These are phyloP conservation scores for Drosophila mimica DNA, from an alignment of 2,888 invertebrate species.

Conservation along the genomic window DNA sequence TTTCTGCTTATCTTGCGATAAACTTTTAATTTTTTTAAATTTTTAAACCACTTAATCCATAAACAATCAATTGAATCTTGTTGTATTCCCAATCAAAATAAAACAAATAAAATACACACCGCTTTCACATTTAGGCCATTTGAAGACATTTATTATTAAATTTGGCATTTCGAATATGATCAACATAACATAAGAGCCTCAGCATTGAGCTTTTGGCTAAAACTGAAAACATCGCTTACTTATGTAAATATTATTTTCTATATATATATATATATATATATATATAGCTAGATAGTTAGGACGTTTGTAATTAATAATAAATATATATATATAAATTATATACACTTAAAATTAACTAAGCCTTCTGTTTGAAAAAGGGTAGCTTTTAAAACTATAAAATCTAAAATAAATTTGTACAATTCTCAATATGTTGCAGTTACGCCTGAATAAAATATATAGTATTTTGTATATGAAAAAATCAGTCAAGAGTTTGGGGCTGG, in stretches of 20 bases:
- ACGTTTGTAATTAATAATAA: constrained; percentile 8
- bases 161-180: constrained; percentile 68
- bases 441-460: constrained; percentile 10
- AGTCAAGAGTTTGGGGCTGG: constrained; percentile 40
- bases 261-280: neutral
- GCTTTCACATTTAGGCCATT: constrained; percentile 48
- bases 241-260: constrained; percentile 22
- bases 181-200: constrained; percentile 49
- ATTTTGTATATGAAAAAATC: constrained; percentile 47
- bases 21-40: too few relatives aligned
- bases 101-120: neutral
- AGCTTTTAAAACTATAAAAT: constrained; percentile 19
- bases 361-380: neutral
- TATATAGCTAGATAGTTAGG: neutral
- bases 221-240: constrained; percentile 31
- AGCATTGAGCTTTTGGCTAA: constrained; percentile 17
- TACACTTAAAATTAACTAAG: constrained; percentile 50
- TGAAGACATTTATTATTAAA: constrained; percentile 58
- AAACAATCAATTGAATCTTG: too few relatives aligned
- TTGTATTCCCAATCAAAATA: too few relatives aligned
- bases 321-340: constrained; percentile 44
- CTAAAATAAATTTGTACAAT: constrained; percentile 56
- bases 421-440: constrained; percentile 46
- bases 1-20: neutral
- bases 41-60: too few relatives aligned